These are phyloP conservation scores for Chaetodon auriga DNA, from an alignment of 2,113 vertebrate genomes.

Conservation along the genomic window DNA sequence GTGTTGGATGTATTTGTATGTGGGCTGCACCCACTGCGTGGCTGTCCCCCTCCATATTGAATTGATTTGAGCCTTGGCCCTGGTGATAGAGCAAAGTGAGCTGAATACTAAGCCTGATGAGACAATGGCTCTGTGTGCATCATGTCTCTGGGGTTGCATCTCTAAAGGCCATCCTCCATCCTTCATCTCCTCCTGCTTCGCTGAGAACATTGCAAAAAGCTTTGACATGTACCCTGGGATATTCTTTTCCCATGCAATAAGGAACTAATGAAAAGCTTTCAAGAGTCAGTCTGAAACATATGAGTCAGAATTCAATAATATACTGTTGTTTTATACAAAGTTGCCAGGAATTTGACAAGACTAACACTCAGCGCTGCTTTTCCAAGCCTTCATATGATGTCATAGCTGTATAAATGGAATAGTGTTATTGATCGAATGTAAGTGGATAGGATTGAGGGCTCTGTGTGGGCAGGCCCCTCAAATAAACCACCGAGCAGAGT, in stretches of 20 bases:
- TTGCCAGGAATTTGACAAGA: conserved; percentile 57
- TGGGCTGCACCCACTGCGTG: conserved; percentile 46
- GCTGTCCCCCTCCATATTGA: conserved; percentile 70
- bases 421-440: conserved; percentile 72
- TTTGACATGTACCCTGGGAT: conserved; percentile 37
- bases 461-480: conserved; percentile 54
- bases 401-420: conserved; percentile 69
- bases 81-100: conserved; percentile 62
- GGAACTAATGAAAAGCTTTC: conserved; percentile 58
- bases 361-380: conserved; percentile 37
- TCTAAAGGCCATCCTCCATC: conserved; percentile 64
- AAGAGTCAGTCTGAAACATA: conserved; percentile 31
- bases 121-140: conserved; percentile 79
- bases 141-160: conserved; percentile 67
- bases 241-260: conserved; percentile 24
- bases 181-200: conserved; percentile 57
- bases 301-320: conserved; percentile 58
- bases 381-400: conserved; percentile 61
- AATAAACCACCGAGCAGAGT: conserved; percentile 49
- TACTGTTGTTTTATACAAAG: conserved; percentile 46
- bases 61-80: conserved; percentile 72
- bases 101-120: conserved; percentile 74
- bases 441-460: conserved; percentile 72
- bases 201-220: conserved; percentile 44
- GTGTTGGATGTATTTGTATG: conserved; percentile 51